Base-by-base conservation (phyloP, 2,888 invertebrate species). In the Pachymerium ferrugineum region DNA sequence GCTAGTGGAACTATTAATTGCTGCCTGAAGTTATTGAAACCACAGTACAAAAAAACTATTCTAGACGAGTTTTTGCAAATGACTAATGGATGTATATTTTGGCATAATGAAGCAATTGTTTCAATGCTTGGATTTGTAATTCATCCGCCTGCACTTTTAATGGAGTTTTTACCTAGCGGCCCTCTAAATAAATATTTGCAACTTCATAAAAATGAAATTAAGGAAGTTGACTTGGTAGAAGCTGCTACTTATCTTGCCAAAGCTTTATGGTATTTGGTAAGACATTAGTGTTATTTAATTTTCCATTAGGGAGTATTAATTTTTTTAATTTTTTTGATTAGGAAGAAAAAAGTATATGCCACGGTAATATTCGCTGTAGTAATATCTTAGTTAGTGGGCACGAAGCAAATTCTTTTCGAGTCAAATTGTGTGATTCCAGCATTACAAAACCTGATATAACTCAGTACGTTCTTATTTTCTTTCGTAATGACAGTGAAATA, bases 381-480 rank as follows among this genome's bases (percentile, higher is more conserved):
- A 90, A 93, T 80, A 83, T 96, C 75, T 84, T 93, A 79, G 90
- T 96, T n/a, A 88, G 89, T 73, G 86, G 87, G 68, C 90, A 90
- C 79, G 88, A 89, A 77, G 87, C 88, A 10, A 86, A 86, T 79
- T 84, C 86, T 33, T 89, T 94, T 78, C 85, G 87, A 74, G 91
- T 94, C 30, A 93, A 93, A 84, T 86, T 95, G 70, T 86, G 89
- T 42, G 94, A 95, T 81, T 92, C 94, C 5, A 92, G 94, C 76
- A 86, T 94, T 74, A 85, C 87, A 29, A 85, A 85, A 3, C 88
- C 89, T 80, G 84, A 86, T 31, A 83, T 85, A 28, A 82, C 85
- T 74, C 92, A 92, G 93, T 92, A 83, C 85, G 88, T 85, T 73
- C n/a, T n/a, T n/a, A n/a, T n/a, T n/a, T n/a, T n/a, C n/a, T n/a